These are phyloP conservation scores for Limnephilus marmoratus DNA, from an alignment of 2,888 invertebrate species.

Conservation along the genomic window DNA sequence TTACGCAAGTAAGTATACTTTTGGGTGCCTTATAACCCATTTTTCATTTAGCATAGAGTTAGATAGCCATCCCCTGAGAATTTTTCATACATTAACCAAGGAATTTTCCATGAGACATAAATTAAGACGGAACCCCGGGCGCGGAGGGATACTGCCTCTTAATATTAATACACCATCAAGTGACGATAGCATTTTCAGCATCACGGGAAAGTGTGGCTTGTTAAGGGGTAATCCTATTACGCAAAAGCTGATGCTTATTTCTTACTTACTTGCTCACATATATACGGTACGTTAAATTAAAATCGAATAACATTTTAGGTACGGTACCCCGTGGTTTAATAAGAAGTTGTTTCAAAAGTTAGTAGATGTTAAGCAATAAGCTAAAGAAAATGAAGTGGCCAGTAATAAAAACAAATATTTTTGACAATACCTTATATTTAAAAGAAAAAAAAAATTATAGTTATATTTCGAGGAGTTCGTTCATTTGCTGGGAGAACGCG, in stretches of 20 bases:
- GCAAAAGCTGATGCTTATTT: not conserved
- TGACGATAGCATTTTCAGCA: not conserved
- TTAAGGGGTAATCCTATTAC: not conserved
- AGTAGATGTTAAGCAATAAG: too few species aligned
- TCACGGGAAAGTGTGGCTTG: not conserved
- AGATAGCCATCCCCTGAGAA: constrained; percentile 6
- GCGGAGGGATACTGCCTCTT: not conserved
- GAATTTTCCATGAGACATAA: constrained; percentile 33
- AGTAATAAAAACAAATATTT: not conserved
- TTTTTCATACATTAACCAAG: constrained; percentile 44
- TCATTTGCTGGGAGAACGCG: too few species aligned
- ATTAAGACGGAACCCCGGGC: constrained; percentile 29
- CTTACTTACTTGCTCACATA: not conserved
- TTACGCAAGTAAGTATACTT: not conserved
- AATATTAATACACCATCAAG: constrained; percentile 4
- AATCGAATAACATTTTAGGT: not conserved
- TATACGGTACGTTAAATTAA: not conserved
- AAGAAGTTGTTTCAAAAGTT: not conserved
- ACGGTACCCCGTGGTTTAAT: too few species aligned
- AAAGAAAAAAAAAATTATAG: too few species aligned
- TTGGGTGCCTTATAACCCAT: not conserved
- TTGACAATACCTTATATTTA: not conserved
- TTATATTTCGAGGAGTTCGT: not conserved
- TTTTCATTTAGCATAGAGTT: constrained; percentile 27
- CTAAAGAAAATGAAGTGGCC: not conserved